Percentiles rank a stretch among this genome's conserved stretches.
Evolutionary conservation across 2,113 vertebrate genomes (phyloP).

Genomic region (Lamprologus tigripictilis): DNA sequence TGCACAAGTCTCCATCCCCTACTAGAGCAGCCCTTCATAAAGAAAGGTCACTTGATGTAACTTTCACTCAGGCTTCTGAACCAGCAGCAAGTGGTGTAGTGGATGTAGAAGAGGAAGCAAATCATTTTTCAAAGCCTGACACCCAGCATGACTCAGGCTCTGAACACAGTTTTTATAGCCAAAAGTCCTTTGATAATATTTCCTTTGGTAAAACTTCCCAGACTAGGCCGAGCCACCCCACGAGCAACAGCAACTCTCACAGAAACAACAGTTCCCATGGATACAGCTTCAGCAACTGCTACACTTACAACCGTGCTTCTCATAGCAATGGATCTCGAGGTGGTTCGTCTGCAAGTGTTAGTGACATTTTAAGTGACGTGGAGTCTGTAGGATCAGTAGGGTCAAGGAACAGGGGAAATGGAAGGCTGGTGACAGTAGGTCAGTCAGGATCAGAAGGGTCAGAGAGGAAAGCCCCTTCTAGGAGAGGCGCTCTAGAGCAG

Average conservation of each 20-base stretch:
- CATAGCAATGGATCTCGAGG: conserved; percentile 17
- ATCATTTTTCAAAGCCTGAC: neutral
- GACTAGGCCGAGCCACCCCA: neutral
- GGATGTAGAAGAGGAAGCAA: neutral
- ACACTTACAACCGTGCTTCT: neutral
- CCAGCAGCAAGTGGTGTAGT: neutral
- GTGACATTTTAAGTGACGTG: conserved; percentile 40
- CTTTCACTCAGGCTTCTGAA: neutral
- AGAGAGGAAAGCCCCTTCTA: neutral
- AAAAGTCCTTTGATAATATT: conserved; percentile 12
- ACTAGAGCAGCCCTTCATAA: neutral
- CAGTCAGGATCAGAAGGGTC: conserved; percentile 20
- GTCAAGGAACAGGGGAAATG: neutral
- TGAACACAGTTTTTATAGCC: conserved; percentile 31
- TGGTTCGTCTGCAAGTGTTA: neutral
- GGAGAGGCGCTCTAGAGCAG: conserved; percentile 2
- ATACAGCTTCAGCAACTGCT: conserved; percentile 22
- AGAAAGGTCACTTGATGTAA: neutral
- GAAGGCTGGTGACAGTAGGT: neutral
- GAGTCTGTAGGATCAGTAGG: conserved; percentile 18
- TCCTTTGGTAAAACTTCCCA: conserved; percentile 7
- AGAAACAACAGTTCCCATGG: conserved; percentile 24
- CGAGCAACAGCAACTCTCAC: conserved; percentile 8
- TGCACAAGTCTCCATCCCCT: neutral
- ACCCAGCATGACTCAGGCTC: conserved; percentile 8